Percentiles rank a stretch among this genome's conserved stretches.
These are phyloP conservation scores for Galeruca laticollis DNA, from an alignment of 2,888 invertebrate species.

Conservation along the genomic window DNA sequence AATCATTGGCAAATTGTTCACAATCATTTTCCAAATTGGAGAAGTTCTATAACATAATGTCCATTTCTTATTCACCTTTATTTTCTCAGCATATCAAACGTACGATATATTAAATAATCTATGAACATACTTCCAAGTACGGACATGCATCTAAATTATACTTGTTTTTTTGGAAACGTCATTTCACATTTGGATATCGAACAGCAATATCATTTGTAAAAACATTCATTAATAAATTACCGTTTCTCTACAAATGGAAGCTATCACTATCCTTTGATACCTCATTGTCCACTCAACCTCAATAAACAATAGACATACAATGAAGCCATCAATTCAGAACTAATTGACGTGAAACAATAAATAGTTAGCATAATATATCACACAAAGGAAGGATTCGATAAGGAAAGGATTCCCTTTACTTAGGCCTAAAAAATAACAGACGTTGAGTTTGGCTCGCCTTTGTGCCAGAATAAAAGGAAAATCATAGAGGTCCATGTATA, in stretches of 20 bases:
- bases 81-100: no score
- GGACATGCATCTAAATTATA: no score
- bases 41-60: no score
- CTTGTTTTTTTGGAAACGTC: no score
- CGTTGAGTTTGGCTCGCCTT: not conserved
- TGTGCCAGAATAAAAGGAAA: not conserved
- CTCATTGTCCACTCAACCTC: not conserved
- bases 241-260: not conserved
- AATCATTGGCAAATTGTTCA: no score
- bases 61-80: no score
- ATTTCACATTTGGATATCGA: not conserved
- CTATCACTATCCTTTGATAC: not conserved
- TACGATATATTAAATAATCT: no score
- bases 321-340: not conserved
- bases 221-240: not conserved
- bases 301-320: not conserved
- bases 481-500: not conserved
- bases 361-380: not conserved
- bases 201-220: no score
- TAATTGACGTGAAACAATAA: not conserved
- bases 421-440: not conserved
- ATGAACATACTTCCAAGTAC: no score
- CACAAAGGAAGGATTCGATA: not conserved
- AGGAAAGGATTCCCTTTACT: not conserved
- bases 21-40: no score